A percentile compares a stretch with the other conserved stretches of the same genome.
phyloP scores from a whole-genome alignment of 2,797 vertebrate genomes.

The Chanos chanos region DNA sequence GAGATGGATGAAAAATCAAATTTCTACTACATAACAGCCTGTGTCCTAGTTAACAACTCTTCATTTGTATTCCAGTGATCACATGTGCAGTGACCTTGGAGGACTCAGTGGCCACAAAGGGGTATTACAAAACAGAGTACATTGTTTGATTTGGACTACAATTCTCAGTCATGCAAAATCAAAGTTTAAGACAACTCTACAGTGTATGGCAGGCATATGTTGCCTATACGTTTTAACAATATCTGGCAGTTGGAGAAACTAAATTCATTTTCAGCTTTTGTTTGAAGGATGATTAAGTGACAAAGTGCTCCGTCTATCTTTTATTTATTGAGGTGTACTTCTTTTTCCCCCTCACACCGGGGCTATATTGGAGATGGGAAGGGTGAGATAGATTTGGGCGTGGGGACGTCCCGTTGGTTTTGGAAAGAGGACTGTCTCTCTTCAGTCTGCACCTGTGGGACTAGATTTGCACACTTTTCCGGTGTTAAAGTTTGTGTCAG shows the following conservation, averaged over 20 bases:
- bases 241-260: slow-evolving; percentile 18
- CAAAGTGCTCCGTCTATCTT: slow-evolving; percentile 49
- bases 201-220: slow-evolving; percentile 17
- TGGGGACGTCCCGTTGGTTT: slow-evolving; percentile 19
- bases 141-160: neutral
- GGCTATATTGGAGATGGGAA: slow-evolving; percentile 20
- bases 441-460: slow-evolving; percentile 20
- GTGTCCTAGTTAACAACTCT: slow-evolving; percentile 4
- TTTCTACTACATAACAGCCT: neutral
- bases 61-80: slow-evolving; percentile 9
- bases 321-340: slow-evolving; percentile 43
- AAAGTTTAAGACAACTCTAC: slow-evolving; percentile 16
- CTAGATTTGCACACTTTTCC: slow-evolving; percentile 32
- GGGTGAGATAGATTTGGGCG: slow-evolving; percentile 9
- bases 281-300: slow-evolving; percentile 30
- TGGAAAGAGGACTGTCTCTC: slow-evolving; percentile 8
- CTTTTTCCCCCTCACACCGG: slow-evolving; percentile 24
- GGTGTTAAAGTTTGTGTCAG: slow-evolving; percentile 29
- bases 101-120: slow-evolving; percentile 20
- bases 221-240: slow-evolving; percentile 27
- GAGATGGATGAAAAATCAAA: slow-evolving; percentile 4
- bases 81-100: slow-evolving; percentile 20
- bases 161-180: slow-evolving; percentile 9
- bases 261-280: slow-evolving; percentile 25
- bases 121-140: slow-evolving; percentile 17